Evolutionary conservation across 2,888 invertebrate genomes (phyloP), one percentile per base, ranked within the genome.

Genomic region (Caenorhabditis sp.): DNA sequence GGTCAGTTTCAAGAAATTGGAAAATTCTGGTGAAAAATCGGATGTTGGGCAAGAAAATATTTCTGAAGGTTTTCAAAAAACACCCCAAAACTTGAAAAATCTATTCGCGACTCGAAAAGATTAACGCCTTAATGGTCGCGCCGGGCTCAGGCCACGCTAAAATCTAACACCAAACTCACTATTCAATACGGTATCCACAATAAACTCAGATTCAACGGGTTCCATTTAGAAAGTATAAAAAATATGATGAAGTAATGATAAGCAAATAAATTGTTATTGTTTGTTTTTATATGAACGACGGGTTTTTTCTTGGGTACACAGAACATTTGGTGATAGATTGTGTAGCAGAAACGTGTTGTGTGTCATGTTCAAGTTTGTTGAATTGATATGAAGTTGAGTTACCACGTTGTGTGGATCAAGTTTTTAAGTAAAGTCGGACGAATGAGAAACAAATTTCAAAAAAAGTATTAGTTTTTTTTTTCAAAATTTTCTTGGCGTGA

Each of bases 1-100:
- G 81, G 86, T 83, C n/a, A 65, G 60, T 74, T 51, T 1, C 23
- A 14, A 19, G 23, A 24, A 31, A 10, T 23, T 19, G n/a, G n/a
- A n/a, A n/a, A n/a, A 17, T 26, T 14, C 23, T 19, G 12, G 26
- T 54, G 5, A 24, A 26, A 23, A 19, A 24, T 10, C 23, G 17
- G 23, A 36, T 36, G 5, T 36, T 36, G 5, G 36, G 36, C 36
- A 5, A 5, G 17, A 36, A 53, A 23, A 23, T 53, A 17, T 5
- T 17, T 21, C 14, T 8, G 14, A 53, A 8, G 23, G 53, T n/a
- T n/a, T n/a, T n/a, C n/a, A n/a, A n/a, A n/a, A n/a, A n/a, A n/a
- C n/a, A n/a, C n/a, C 54, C 24, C 43, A 43, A 43, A 43, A 43
- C 12, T 36, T 5, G 36, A 5, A 12, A 36, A 36, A 36, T n/a